Base-by-base conservation (phyloP, 1,140 invertebrate species). In the Sarcophaga bullata region DNA sequence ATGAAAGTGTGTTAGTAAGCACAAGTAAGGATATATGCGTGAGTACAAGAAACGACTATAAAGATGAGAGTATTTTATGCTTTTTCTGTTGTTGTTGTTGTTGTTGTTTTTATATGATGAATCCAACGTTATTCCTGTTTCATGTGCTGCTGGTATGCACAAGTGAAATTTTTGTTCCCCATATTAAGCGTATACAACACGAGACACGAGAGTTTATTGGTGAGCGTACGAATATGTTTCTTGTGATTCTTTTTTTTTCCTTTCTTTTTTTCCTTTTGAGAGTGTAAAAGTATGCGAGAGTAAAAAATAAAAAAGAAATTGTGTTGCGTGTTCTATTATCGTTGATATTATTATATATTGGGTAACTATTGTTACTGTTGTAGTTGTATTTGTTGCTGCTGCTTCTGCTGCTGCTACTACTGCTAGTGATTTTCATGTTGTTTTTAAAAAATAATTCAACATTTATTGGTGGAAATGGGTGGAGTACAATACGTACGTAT, bases 31-130 rank as follows among this genome's bases (percentile, higher is more conserved):
- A 17, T 68, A 8, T 68, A n/a, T 7, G 62, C 19, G 62, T 19
- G 54, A 68, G 62, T 19, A 68, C 62, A 6, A 68, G 8, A 19
- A 68, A 68, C 11, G 11, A 58, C 5, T 10, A 58, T n/a, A 11
- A 58, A 6, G n/a, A 58, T 13, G 62, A 68, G 62, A 19, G 19
- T 25, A 72, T 72, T 72, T 62, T 15, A 62, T 62, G 37, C 49
- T 76, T 1, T 76, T 76, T 10, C 17, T 76, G 73, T 47, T 76
- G 13, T 15, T 62, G 37, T 76, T 76, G 10, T 76, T 76, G 46
- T 49, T 76, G 73, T 47, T 76, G 13, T 15, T 62, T 6, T 15
- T 62, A 13, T 15, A n/a, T 62, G 58, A n/a, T 62, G 11, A 37
- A 52, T 3, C 25, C 10, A 7, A 19, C 49, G 8, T 76, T 76